phyloP scores from a whole-genome alignment of 2,113 vertebrate genomes.

The Rhinogobius similis region DNA sequence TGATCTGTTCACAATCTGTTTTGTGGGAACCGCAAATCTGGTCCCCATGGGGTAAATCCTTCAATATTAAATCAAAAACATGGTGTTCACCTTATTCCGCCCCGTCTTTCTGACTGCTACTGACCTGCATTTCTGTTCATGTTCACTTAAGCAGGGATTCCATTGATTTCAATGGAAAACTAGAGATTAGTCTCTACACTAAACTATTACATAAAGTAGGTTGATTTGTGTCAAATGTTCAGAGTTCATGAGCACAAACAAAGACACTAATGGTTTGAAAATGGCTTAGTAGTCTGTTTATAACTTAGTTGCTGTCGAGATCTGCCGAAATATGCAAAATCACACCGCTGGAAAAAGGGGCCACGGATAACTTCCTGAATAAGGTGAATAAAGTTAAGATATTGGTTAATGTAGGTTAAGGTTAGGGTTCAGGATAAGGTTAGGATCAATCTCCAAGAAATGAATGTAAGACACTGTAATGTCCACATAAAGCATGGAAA shows the following conservation, averaged over 20 bases:
- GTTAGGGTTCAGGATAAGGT: neutral
- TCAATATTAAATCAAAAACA: neutral
- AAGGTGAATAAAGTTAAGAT: neutral
- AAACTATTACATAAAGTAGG: no score
- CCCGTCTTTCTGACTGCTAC: no score
- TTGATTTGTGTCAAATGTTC: no score
- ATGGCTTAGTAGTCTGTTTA: no score
- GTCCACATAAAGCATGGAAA: neutral
- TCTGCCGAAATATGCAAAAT: no score
- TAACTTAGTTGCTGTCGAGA: no score
- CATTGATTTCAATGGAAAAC: neutral
- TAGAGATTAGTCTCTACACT: neutral
- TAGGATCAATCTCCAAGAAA: neutral
- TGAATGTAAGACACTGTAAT: neutral
- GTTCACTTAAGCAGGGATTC: no score
- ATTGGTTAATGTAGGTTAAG: neutral
- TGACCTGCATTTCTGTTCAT: no score
- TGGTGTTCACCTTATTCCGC: neutral
- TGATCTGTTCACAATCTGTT: slow-evolving; percentile 1
- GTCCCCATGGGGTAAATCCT: neutral
- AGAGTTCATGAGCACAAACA: neutral
- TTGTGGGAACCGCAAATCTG: neutral
- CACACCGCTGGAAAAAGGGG: no score
- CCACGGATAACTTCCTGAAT: no score
- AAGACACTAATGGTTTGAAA: neutral